These are phyloP conservation scores for Centrocercus urophasianus DNA, from an alignment of 2,113 vertebrate species.

Conservation along the genomic window DNA sequence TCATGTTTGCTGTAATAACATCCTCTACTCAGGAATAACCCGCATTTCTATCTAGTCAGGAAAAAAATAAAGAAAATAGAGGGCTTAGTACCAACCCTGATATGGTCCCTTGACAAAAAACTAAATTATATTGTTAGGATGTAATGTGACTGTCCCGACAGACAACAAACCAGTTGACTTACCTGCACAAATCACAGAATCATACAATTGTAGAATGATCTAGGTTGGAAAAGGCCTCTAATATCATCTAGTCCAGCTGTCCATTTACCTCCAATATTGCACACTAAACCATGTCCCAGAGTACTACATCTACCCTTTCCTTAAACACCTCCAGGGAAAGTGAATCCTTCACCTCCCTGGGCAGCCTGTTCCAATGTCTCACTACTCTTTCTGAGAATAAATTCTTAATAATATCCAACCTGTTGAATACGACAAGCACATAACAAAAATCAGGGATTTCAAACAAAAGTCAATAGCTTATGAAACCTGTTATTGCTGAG, in stretches of 20 bases:
- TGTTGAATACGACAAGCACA: not conserved
- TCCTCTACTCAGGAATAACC: not conserved
- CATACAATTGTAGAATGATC: no score
- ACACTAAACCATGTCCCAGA: no score
- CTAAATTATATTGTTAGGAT: not conserved
- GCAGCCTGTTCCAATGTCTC: no score
- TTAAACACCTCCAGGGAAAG: no score
- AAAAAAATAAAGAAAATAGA: not conserved
- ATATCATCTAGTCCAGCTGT: no score
- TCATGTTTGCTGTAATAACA: fast-evolving
- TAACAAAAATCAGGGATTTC: not conserved
- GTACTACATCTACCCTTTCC: no score
- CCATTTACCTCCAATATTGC: no score
- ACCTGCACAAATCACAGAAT: not conserved
- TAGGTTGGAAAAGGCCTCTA: no score
- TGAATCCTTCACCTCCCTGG: no score
- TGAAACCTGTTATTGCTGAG: not conserved
- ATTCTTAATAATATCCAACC: no score
- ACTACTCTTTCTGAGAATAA: no score
- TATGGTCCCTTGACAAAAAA: not conserved
- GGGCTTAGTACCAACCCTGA: not conserved
- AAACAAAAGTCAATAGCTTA: not conserved
- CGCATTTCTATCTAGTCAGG: fast-evolving
- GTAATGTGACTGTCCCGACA: not conserved
- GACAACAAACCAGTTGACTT: not conserved